phyloP scores from a whole-genome alignment of 2,113 vertebrate species.

The Sinocyclocheilus anophthalmus region DNA sequence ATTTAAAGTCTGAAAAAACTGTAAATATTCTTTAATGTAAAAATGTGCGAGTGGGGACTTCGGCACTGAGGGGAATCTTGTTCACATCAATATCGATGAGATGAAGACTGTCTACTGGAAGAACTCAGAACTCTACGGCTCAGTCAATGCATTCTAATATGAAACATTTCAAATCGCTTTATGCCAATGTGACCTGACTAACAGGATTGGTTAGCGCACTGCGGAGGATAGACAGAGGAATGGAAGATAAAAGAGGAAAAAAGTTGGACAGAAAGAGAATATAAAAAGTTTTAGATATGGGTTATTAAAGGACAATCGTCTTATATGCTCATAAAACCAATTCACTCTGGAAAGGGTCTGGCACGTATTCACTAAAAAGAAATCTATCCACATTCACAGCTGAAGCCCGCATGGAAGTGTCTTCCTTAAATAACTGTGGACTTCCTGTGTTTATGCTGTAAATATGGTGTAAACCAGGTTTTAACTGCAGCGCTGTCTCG shows the following conservation, averaged over 20 bases:
- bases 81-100: conserved; percentile 58
- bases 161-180: conserved; percentile 58
- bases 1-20: conserved; percentile 35
- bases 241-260: background rate
- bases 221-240: background rate
- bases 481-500: background rate
- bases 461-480: background rate
- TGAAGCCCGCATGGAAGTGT: background rate
- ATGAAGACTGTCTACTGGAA: conserved; percentile 46
- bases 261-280: conserved; percentile 6
- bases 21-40: conserved; percentile 56
- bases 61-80: conserved; percentile 55
- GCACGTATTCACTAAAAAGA: background rate
- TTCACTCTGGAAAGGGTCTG: background rate
- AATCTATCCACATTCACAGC: background rate
- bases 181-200: conserved; percentile 46
- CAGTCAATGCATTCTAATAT: conserved; percentile 58
- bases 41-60: background rate
- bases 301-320: conserved; percentile 31
- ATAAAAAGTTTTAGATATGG: conserved; percentile 27
- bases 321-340: background rate
- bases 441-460: conserved; percentile 1
- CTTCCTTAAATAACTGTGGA: background rate
- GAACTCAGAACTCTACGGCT: conserved; percentile 38
- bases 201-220: conserved; percentile 22